phyloP scores from a whole-genome alignment of 2,888 invertebrate genomes.

The Melikaiella ostensackeni region DNA sequence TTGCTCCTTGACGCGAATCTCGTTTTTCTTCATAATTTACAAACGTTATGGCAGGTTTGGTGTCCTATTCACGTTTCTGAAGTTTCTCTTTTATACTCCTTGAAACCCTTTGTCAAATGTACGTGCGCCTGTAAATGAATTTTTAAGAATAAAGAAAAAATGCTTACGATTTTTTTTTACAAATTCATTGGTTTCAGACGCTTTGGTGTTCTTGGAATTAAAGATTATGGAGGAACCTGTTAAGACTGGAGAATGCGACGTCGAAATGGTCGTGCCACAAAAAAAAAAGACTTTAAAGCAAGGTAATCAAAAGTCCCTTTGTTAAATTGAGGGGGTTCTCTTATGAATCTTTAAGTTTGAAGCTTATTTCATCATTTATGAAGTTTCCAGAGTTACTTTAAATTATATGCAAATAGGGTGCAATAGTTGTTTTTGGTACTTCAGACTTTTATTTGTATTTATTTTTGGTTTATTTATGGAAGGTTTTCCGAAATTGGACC shows the following conservation, averaged over 20 bases:
- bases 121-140: neutral
- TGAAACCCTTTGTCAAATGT: neutral
- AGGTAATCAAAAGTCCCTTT: conserved; percentile 60
- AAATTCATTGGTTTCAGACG: neutral
- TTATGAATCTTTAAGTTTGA: neutral
- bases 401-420: neutral
- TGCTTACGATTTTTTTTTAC: neutral
- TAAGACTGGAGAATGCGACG: conserved; percentile 62
- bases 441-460: neutral
- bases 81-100: conserved; percentile 12
- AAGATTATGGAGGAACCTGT: conserved; percentile 66
- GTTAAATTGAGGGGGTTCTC: neutral
- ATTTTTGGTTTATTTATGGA: neutral
- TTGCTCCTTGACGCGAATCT: neutral
- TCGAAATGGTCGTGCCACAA: conserved; percentile 55
- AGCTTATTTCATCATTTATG: neutral
- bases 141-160: neutral
- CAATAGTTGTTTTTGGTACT: neutral
- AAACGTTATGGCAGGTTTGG: conserved; percentile 32
- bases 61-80: conserved; percentile 1
- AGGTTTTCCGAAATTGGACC: neutral
- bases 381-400: neutral
- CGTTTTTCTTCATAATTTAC: neutral
- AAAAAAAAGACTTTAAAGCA: conserved; percentile 70
- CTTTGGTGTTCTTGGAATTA: conserved; percentile 52